Evolutionary conservation across 2,113 vertebrate species (phyloP), one percentile per base, ranked within the genome.

Genomic region (Cryptomyrus ogoouensis): DNA sequence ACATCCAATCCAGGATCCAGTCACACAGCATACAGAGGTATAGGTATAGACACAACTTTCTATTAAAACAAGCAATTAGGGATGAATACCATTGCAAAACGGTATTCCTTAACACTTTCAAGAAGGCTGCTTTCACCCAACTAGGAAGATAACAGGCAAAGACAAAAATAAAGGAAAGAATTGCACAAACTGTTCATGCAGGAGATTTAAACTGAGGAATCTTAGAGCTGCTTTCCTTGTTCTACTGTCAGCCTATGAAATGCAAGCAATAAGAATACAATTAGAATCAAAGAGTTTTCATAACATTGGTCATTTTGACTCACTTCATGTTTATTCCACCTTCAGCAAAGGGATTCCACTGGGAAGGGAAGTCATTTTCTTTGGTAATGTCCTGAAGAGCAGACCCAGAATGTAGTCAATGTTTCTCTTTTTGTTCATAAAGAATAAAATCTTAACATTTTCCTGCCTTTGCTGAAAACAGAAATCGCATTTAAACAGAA

Each of bases 271-370:
- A 80, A 77, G 13, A 77, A 74, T 74, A 74, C 42, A 39, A 83
- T 46, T 83, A 90, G 27, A 85, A 12, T 19, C 27, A 88, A 91
- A 53, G 70, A 50, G 90, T 92, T 92, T 85, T 92, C 89, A 91
- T 93, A 92, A 89, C 91, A 90, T 94, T 88, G 77, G 91, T 93
- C 92, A 92, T 91, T 91, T 91, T 92, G 91, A 92, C 91, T 95
- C 95, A 98, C 97, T 95, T 98, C 95, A 94, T 90, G 88, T 94
- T 96, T 95, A 97, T 97, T 94, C 96, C 95, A 91, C 96, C 96
- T 24, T 99, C 98, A 85, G 95, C 93, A 93, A 98, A 98, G 88
- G 97, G 96, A 93, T 96, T 99, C 98, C 98, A 99, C 44, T 97
- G 97, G 0, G 96, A 97, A 88, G 96, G 93, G 91, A 98, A 98